A percentile compares a stretch with the other conserved stretches of the same genome.
Conservation (phyloP, 2,113 vertebrate genomes). For the Trogon melanurus region DNA sequence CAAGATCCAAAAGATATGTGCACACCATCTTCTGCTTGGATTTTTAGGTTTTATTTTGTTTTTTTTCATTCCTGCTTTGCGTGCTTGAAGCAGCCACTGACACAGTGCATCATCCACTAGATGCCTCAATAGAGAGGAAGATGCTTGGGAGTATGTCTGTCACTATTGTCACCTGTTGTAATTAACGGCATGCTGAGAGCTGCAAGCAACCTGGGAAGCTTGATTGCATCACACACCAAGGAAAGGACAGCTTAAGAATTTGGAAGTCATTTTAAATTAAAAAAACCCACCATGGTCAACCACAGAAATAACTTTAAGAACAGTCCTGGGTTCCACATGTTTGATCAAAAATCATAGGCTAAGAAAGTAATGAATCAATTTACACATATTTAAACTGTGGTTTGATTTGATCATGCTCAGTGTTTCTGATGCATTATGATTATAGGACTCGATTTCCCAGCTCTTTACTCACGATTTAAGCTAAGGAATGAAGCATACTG, state of each 20-base stretch:
- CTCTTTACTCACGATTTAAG: slow-evolving; percentile 3
- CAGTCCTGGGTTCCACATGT: background rate
- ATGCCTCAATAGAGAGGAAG: background rate
- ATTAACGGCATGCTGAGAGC: background rate
- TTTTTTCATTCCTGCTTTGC: background rate
- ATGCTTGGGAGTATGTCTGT: background rate
- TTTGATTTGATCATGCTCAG: slow-evolving; percentile 33
- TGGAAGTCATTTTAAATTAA: slow-evolving; percentile 6
- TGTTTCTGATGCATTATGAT: slow-evolving; percentile 14
- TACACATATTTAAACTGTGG: background rate
- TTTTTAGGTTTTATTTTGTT: background rate
- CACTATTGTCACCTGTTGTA: background rate
- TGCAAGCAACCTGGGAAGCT: background rate
- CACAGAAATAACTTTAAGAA: slow-evolving; percentile 11
- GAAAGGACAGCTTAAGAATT: background rate
- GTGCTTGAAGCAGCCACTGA: background rate
- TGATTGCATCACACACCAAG: background rate
- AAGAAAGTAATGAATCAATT: background rate
- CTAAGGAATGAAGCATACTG: background rate
- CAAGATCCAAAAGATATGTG: background rate
- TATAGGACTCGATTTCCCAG: background rate
- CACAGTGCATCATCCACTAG: background rate
- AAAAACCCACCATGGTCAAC: background rate
- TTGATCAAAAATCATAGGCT: background rate
- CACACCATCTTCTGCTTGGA: background rate